phyloP scores from a whole-genome alignment of 2,113 vertebrate genomes.

The Heptranchias perlo region DNA sequence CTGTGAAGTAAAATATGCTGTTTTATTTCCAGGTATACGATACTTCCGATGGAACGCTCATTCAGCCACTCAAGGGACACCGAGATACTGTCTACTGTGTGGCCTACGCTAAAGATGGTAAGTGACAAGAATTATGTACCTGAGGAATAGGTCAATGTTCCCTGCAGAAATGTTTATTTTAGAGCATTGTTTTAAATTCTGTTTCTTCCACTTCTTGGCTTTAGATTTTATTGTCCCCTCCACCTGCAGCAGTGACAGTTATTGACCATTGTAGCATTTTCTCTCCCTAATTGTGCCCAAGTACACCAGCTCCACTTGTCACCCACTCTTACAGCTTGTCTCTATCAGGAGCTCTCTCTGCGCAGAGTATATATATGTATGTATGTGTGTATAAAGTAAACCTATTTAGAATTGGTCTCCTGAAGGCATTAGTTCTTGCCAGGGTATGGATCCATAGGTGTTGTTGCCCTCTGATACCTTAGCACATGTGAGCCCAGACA shows the following conservation, averaged over 20 bases:
- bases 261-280: not conserved
- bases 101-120: conserved; percentile 95
- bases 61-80: conserved; percentile 90
- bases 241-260: too few relatives aligned
- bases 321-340: not conserved
- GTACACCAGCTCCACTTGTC: not conserved
- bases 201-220: not conserved
- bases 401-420: not conserved
- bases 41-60: conserved; percentile 82
- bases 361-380: too few relatives aligned
- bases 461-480: not conserved
- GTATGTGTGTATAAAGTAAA: too few relatives aligned
- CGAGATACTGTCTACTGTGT: conserved; percentile 94
- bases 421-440: too few relatives aligned
- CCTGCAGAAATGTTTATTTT: not conserved
- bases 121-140: conserved; percentile 22
- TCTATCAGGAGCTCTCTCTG: not conserved
- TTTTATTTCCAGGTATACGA: conserved; percentile 77
- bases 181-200: not conserved
- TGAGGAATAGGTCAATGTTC: not conserved
- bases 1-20: not conserved
- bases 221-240: too few relatives aligned
- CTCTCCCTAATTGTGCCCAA: not conserved
- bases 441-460: not conserved
- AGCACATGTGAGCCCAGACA: not conserved